Percentiles rank a stretch among this genome's conserved stretches.
Conservation (phyloP, 2,797 vertebrate genomes). For the Atherinosoma microstoma region DNA sequence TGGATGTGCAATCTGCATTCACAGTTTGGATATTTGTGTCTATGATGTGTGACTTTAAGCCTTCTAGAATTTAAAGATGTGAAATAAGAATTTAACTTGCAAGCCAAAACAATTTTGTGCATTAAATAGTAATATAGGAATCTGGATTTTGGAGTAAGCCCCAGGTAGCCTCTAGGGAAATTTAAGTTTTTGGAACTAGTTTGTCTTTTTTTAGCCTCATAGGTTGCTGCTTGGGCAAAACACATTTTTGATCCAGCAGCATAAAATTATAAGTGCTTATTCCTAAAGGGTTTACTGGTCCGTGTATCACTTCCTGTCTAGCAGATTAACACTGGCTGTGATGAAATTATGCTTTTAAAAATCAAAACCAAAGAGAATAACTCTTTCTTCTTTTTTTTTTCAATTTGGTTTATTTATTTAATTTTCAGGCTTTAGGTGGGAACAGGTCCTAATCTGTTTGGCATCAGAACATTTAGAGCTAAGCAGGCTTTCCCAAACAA, state of each 20-base stretch:
- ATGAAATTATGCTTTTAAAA: neutral
- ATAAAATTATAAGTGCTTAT: neutral
- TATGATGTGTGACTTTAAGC: neutral
- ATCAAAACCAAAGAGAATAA: slow-evolving; percentile 30
- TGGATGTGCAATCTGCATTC: neutral
- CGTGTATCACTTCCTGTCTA: neutral
- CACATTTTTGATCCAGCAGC: neutral
- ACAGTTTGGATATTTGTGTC: neutral
- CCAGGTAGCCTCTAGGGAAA: too few species aligned
- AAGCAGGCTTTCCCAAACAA: slow-evolving; percentile 51
- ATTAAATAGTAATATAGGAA: too few species aligned
- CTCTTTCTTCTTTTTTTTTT: slow-evolving; percentile 16
- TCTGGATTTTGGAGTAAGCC: too few species aligned
- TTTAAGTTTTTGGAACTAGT: neutral
- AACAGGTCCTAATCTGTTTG: slow-evolving; percentile 58
- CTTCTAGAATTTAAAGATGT: neutral
- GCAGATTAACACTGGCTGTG: neutral
- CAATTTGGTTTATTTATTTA: slow-evolving; percentile 54
- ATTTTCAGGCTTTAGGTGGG: slow-evolving; percentile 57
- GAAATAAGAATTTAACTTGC: too few species aligned
- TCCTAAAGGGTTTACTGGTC: neutral
- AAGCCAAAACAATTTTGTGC: too few species aligned
- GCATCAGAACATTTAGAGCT: slow-evolving; percentile 45
- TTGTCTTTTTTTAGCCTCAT: neutral
- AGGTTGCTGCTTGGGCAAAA: neutral